Percentiles rank a stretch among this genome's conserved stretches.
Evolutionary conservation across 2,888 invertebrate species (phyloP).

Genomic region (Eueremaeus valkanovi): DNA sequence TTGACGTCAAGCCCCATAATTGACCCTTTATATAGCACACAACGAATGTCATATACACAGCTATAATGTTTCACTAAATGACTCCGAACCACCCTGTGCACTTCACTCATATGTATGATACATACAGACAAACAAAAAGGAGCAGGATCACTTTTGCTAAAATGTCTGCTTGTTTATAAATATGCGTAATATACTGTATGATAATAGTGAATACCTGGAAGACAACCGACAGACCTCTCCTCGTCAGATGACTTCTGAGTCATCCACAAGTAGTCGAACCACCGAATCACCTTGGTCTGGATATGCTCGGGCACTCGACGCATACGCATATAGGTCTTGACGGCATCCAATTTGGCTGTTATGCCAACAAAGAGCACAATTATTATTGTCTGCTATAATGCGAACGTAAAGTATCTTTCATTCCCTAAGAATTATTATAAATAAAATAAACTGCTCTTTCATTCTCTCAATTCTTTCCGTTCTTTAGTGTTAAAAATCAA

Average conservation of each 20-base stretch:
- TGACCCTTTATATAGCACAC: no score
- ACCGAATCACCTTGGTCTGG: constrained; percentile 96
- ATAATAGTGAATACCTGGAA: constrained; percentile 72
- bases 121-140: no score
- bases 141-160: no score
- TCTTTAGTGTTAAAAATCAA: not conserved
- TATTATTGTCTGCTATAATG: not conserved
- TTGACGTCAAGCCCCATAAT: no score
- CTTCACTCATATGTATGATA: no score
- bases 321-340: constrained; percentile 98
- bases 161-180: no score
- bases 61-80: no score
- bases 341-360: constrained; percentile 92
- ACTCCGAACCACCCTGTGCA: no score
- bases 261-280: constrained; percentile 99
- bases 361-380: not conserved
- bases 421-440: not conserved
- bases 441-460: not conserved
- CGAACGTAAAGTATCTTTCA: not conserved
- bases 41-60: no score
- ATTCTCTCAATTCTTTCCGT: not conserved
- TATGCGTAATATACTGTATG: no score
- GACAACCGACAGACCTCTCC: constrained; percentile 88
- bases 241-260: constrained; percentile 98
- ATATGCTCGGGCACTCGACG: constrained; percentile 88